Conservation (phyloP, 1,140 invertebrate species). For the Microplitis mediator region DNA sequence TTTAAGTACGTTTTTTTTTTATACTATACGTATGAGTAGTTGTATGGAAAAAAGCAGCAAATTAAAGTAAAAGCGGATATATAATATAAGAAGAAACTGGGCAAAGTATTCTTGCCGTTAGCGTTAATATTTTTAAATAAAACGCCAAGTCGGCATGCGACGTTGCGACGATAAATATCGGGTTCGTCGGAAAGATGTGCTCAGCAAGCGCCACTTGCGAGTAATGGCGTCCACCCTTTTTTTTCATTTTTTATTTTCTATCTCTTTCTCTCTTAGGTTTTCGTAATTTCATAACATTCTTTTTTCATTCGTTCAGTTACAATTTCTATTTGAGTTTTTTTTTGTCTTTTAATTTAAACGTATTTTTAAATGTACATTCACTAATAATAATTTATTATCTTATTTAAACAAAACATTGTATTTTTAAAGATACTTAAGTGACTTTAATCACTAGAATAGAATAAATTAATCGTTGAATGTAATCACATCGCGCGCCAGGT, state of each 20-base stretch:
- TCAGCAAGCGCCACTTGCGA: slow-evolving; percentile 50
- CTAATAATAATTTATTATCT: too few relatives aligned
- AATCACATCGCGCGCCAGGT: slow-evolving; percentile 5
- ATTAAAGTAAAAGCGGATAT: background rate
- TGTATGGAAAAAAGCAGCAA: background rate
- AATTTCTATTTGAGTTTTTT: background rate
- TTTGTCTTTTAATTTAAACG: background rate
- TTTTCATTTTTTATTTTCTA: background rate
- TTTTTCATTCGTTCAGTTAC: background rate
- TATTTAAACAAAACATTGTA: background rate
- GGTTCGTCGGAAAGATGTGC: slow-evolving; percentile 43
- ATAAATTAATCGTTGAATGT: slow-evolving; percentile 1
- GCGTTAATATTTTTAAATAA: slow-evolving; percentile 53
- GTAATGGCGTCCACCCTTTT: slow-evolving; percentile 41
- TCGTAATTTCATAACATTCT: background rate
- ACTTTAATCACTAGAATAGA: background rate
- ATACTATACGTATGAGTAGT: background rate
- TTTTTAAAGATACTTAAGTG: background rate
- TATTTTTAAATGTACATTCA: background rate
- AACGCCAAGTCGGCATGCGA: slow-evolving; percentile 25
- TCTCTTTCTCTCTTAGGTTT: background rate
- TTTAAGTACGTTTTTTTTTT: background rate
- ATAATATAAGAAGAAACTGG: slow-evolving; percentile 5
- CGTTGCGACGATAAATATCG: slow-evolving; percentile 48
- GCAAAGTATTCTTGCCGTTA: slow-evolving; percentile 33